These are phyloP conservation scores for Omphaloscelis lunosa DNA, from an alignment of 2,888 invertebrate species.

Conservation along the genomic window DNA sequence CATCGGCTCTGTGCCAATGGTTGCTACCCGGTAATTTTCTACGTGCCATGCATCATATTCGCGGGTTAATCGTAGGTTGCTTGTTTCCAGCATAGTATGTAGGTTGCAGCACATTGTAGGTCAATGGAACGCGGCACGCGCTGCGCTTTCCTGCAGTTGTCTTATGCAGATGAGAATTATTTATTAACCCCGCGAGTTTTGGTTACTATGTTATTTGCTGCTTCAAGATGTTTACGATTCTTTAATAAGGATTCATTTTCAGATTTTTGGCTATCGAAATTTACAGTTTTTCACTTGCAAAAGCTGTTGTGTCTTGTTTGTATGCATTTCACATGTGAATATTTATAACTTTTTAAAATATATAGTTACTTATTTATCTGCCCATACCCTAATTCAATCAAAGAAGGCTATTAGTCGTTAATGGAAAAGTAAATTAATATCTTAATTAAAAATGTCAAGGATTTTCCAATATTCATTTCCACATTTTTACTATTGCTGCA, in stretches of 20 bases:
- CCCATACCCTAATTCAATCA: conserved; percentile 3
- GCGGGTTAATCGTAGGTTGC: conserved; percentile 80
- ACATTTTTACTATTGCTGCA: conserved; percentile 3
- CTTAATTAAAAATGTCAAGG: conserved; percentile 4
- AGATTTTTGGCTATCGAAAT: not conserved
- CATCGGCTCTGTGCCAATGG: conserved; percentile 62
- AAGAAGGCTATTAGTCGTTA: not conserved
- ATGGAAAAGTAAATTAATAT: conserved; percentile 24
- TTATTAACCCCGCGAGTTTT: conserved; percentile 57
- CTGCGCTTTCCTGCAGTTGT: conserved; percentile 85
- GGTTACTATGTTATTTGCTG: conserved; percentile 31
- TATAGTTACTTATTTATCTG: not conserved
- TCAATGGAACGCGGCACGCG: conserved; percentile 83
- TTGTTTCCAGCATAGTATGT: conserved; percentile 79
- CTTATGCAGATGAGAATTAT: conserved; percentile 78
- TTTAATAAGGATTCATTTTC: not conserved
- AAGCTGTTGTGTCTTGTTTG: not conserved
- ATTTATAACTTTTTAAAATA: not conserved
- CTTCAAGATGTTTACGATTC: conserved; percentile 10
- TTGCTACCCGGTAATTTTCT: conserved; percentile 75
- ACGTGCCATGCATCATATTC: conserved; percentile 79
- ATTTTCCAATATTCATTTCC: conserved; percentile 23
- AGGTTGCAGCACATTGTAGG: conserved; percentile 82
- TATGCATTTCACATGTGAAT: not conserved
- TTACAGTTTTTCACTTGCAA: not conserved